phyloP scores from a whole-genome alignment of 1,140 invertebrate species.

The Saxidomus purpurata region DNA sequence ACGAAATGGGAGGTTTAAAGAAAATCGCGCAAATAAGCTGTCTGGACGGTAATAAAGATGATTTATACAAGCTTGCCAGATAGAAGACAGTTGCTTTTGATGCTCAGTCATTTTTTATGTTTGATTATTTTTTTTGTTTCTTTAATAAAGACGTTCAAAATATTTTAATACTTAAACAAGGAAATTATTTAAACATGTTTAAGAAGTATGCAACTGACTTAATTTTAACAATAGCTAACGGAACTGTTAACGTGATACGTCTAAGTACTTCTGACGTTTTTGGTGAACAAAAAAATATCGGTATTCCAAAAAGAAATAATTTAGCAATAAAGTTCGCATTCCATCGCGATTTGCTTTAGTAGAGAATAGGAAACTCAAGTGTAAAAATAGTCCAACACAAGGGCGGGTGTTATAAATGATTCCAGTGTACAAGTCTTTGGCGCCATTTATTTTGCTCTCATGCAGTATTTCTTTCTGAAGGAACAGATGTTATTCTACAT shows the following conservation, averaged over 20 bases:
- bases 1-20: slow-evolving; percentile 49
- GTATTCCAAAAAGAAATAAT: too few relatives aligned
- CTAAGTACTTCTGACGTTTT: too few relatives aligned
- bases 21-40: slow-evolving; percentile 39
- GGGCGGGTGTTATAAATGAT: too few relatives aligned
- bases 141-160: background rate
- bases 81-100: slow-evolving; percentile 1
- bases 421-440: background rate
- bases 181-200: background rate
- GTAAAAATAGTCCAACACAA: too few relatives aligned
- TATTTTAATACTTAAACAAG: background rate
- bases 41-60: slow-evolving; percentile 24
- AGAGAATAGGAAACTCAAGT: too few relatives aligned
- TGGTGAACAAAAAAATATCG: too few relatives aligned
- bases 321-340: too few relatives aligned
- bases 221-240: too few relatives aligned
- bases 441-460: slow-evolving; percentile 42
- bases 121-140: background rate
- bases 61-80: slow-evolving; percentile 15
- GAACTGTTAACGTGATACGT: too few relatives aligned
- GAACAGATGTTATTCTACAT: slow-evolving; percentile 57
- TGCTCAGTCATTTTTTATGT: background rate
- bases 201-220: background rate
- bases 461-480: slow-evolving; percentile 33
- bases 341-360: too few relatives aligned